A percentile compares a stretch with the other conserved stretches of the same genome.
Conservation (phyloP, 2,888 invertebrate species). For the Drosophila multiciliata region DNA sequence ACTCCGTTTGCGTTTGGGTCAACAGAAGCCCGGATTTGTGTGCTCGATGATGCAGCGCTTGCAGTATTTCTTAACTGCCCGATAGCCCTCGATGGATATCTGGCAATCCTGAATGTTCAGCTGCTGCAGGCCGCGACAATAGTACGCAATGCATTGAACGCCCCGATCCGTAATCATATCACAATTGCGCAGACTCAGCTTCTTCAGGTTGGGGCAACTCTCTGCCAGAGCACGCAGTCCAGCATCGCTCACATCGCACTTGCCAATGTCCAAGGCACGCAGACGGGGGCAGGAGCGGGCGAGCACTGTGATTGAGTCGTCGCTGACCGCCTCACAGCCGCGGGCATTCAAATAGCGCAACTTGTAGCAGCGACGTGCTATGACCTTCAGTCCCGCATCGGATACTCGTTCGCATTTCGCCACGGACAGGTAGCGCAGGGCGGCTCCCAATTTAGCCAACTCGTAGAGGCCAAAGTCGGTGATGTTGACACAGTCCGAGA, state of each 20-base stretch:
- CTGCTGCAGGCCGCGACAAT: slow-evolving; percentile 95
- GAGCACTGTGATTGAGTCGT: slow-evolving; percentile 94
- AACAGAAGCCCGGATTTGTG: slow-evolving; percentile 97
- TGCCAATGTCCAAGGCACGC: slow-evolving; percentile 95
- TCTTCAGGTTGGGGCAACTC: slow-evolving; percentile 95
- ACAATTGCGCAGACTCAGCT: slow-evolving; percentile 95
- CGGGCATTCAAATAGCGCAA: slow-evolving; percentile 95
- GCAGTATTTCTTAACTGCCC: slow-evolving; percentile 96
- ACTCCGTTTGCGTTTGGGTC: slow-evolving; percentile 44
- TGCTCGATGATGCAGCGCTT: slow-evolving; percentile 97
- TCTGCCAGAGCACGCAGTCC: slow-evolving; percentile 94
- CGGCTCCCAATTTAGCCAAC: slow-evolving; percentile 94
- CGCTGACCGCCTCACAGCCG: slow-evolving; percentile 97
- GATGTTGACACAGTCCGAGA: slow-evolving; percentile 95
- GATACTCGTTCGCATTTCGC: slow-evolving; percentile 97
- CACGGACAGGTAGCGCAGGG: slow-evolving; percentile 95
- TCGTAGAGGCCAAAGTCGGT: slow-evolving; percentile 97
- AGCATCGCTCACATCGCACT: slow-evolving; percentile 96
- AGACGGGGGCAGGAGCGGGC: slow-evolving; percentile 94
- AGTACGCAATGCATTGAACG: slow-evolving; percentile 94
- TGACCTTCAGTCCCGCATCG: slow-evolving; percentile 94
- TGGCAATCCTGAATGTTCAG: slow-evolving; percentile 97
- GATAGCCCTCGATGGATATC: slow-evolving; percentile 94
- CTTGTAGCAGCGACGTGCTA: slow-evolving; percentile 95
- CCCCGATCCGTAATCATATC: slow-evolving; percentile 96